phyloP scores from a whole-genome alignment of 1,140 invertebrate genomes.

The Drosophila micromelanica region DNA sequence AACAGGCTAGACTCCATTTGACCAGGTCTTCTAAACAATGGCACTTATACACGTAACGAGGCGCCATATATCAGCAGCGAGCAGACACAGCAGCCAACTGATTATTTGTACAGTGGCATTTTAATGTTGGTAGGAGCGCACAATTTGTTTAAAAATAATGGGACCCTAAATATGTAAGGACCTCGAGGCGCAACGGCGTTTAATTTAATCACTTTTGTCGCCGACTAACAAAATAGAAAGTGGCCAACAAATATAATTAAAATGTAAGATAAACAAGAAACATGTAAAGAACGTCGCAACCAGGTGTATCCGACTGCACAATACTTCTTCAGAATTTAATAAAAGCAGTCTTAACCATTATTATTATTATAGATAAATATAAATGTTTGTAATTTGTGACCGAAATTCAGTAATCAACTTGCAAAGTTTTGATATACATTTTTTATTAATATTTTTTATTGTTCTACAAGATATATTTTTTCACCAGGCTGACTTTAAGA shows the following conservation, averaged over 20 bases:
- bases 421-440: too few relatives aligned
- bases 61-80: conserved; percentile 59
- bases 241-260: background rate
- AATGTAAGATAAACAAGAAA: too few relatives aligned
- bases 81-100: conserved; percentile 6
- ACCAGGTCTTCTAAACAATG: conserved; percentile 44
- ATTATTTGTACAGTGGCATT: conserved; percentile 45
- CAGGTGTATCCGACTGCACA: too few relatives aligned
- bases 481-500: too few relatives aligned
- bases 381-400: too few relatives aligned
- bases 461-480: too few relatives aligned
- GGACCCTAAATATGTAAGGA: conserved; percentile 42
- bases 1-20: conserved; percentile 51
- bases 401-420: too few relatives aligned
- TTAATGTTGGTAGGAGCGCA: conserved; percentile 69
- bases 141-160: conserved; percentile 67
- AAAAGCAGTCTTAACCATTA: too few relatives aligned
- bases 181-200: conserved; percentile 42
- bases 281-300: too few relatives aligned
- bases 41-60: conserved; percentile 74
- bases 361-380: too few relatives aligned
- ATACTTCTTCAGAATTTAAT: too few relatives aligned
- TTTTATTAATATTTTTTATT: too few relatives aligned
- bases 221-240: conserved; percentile 38
- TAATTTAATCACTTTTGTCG: conserved; percentile 77